phyloP scores from a whole-genome alignment of 2,888 invertebrate genomes.

The Orthosia incerta region DNA sequence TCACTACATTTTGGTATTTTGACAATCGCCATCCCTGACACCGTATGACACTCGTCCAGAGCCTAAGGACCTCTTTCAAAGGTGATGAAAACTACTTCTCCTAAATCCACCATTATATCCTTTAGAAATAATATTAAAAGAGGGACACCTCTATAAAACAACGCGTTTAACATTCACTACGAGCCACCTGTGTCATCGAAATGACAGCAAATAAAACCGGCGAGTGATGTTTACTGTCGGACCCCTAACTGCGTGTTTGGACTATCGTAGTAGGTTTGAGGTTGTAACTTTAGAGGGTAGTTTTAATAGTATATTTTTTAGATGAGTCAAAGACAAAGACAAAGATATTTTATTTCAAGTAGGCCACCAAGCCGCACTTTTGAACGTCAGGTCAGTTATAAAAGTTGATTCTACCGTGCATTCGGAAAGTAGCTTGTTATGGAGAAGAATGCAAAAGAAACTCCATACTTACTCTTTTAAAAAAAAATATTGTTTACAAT shows the following conservation, averaged over 20 bases:
- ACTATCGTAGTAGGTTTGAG: constrained; percentile 34
- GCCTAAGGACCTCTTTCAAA: neutral
- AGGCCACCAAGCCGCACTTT: too few relatives aligned
- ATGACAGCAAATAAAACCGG: constrained; percentile 56
- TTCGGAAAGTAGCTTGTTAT: too few relatives aligned
- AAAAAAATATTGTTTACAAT: too few relatives aligned
- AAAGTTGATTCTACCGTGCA: too few relatives aligned
- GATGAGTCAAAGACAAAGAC: too few relatives aligned
- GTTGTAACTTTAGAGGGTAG: constrained; percentile 15
- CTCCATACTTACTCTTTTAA: too few relatives aligned
- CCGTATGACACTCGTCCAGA: too few relatives aligned
- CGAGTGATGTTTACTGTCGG: constrained; percentile 46
- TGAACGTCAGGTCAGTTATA: too few relatives aligned
- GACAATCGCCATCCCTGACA: too few relatives aligned
- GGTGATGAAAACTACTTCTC: neutral
- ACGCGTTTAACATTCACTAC: constrained; percentile 47
- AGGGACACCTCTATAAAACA: constrained; percentile 32
- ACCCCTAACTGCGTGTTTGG: constrained; percentile 51
- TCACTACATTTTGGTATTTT: too few relatives aligned
- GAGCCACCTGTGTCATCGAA: constrained; percentile 55
- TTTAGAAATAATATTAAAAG: constrained; percentile 32
- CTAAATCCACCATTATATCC: neutral
- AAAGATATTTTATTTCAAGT: too few relatives aligned
- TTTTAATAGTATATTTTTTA: neutral
- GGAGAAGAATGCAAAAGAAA: too few relatives aligned